Evolutionary conservation across 1,140 invertebrate genomes (phyloP), one percentile per base, ranked within the genome.

Genomic region (Capitella teleta): DNA sequence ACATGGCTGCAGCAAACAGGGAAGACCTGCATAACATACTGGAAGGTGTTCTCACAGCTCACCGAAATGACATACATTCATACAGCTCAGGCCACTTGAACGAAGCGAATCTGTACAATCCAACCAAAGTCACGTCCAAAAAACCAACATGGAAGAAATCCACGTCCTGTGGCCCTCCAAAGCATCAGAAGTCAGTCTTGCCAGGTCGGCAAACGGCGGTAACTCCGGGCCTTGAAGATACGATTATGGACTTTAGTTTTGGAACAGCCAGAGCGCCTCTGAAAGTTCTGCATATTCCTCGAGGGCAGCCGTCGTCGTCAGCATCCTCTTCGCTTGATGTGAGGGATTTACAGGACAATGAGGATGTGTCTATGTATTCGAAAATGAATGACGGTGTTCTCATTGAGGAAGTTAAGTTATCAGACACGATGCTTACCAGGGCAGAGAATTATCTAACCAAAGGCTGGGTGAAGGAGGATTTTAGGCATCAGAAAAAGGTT

Each of bases 401-500:
- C 5, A 46, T 63, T 18, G 59, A 63, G 46, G 65, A 69, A 50
- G 3, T 49, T 6, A 54, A 57, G 26, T 46, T 54, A 23, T 43
- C 58, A 21, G 61, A 68, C 42, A 47, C 64, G 25, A 60, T 61
- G 58, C 51, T 64, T 16, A 54, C 55, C 10, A 53, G 49, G 3
- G 14, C 38, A 28, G 46, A 32, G 2, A n/a, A 21, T 47, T 28
- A 28, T 24, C 19, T 26, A 14, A 24, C 34, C 14, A 5, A 24
- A 25, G 16, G 28, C 49, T 3, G 19, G 34, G 16, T 23, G 41
- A 51, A 28, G 37, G n/a, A 36, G 43, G 28, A 3, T 50, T 54
- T 28, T 21, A 30, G 23, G 19, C 19, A 21, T 24, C 41, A n/a
- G 3, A 19, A 47, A 14, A 40, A 14, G n/a, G 3, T n/a, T 48